phyloP scores from a whole-genome alignment of 2,113 vertebrate genomes.

The Xerus inauris region DNA sequence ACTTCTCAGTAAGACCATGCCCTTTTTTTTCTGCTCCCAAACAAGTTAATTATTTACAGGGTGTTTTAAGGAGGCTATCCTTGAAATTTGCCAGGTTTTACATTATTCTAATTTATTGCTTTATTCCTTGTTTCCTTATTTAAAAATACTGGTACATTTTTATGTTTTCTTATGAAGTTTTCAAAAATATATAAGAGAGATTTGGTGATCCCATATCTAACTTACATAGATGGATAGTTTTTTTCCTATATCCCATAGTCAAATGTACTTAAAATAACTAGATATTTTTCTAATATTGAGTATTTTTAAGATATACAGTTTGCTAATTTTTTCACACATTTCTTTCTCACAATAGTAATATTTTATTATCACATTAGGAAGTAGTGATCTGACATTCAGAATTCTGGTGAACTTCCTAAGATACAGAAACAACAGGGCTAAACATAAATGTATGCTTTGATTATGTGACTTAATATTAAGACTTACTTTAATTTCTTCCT shows the following conservation, averaged over 20 bases:
- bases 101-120: background rate
- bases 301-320: background rate
- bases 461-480: background rate
- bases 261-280: background rate
- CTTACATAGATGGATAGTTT: background rate
- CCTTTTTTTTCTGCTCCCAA: background rate
- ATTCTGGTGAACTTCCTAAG: background rate
- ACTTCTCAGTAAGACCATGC: background rate
- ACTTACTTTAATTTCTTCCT: background rate
- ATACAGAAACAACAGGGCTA: background rate
- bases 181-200: background rate
- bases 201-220: background rate
- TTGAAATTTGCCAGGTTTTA: background rate
- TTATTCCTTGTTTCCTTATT: background rate
- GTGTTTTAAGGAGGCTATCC: background rate
- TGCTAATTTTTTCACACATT: background rate
- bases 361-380: background rate
- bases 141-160: background rate
- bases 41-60: background rate
- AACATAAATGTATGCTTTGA: background rate
- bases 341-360: background rate
- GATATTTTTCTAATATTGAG: background rate
- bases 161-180: background rate
- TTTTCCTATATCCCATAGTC: background rate
- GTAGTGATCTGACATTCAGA: background rate